These are phyloP conservation scores for Podarcis raffonei DNA, from an alignment of 2,113 vertebrate species.

Conservation along the genomic window DNA sequence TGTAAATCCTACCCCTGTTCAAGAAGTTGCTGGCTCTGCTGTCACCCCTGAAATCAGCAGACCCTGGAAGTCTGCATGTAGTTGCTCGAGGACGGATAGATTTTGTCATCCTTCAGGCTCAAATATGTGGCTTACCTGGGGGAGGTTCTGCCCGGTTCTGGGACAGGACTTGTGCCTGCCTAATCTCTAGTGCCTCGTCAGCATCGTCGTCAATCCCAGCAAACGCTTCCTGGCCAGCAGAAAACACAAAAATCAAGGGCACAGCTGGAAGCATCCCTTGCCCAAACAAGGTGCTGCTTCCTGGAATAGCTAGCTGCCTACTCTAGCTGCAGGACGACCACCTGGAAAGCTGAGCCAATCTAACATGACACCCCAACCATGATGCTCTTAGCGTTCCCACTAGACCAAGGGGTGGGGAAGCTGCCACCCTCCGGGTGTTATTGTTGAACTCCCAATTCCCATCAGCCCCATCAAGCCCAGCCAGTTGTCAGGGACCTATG, in stretches of 20 bases:
- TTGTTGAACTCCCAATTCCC: too few species aligned
- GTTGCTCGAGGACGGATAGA: too few species aligned
- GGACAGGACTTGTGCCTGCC: slow-evolving; percentile 81
- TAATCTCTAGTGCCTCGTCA: slow-evolving; percentile 84
- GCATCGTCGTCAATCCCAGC: slow-evolving; percentile 85
- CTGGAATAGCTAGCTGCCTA: not conserved
- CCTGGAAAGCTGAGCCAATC: not conserved
- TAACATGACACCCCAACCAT: too few species aligned
- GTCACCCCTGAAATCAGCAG: too few species aligned
- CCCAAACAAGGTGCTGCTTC: not conserved
- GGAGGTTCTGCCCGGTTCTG: slow-evolving; percentile 47
- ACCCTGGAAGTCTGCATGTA: too few species aligned
- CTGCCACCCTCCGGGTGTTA: too few species aligned
- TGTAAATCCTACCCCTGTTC: too few species aligned
- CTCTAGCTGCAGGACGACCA: too few species aligned
- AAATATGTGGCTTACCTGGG: slow-evolving; percentile 28
- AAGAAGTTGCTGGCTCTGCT: too few species aligned
- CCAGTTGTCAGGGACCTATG: not conserved
- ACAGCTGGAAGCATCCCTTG: not conserved
- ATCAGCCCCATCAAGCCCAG: not conserved
- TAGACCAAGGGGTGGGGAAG: not conserved
- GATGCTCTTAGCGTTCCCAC: not conserved
- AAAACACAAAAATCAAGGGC: fast-evolving
- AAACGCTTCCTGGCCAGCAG: slow-evolving; percentile 82
- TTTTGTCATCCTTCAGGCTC: too few species aligned